Conservation (phyloP, 2,888 invertebrate species). For the Euspilapteryx auroguttella region DNA sequence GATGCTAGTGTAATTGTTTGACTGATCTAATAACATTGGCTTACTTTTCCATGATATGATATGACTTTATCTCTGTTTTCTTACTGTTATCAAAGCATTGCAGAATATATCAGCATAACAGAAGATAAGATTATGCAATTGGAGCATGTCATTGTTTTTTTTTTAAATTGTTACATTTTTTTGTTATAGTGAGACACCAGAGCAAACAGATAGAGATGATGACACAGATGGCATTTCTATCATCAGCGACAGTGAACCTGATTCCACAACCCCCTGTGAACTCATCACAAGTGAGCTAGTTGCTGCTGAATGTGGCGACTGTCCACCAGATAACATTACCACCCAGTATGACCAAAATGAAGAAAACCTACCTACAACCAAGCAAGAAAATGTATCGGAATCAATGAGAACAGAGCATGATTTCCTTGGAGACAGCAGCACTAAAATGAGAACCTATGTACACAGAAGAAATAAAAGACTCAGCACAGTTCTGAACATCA, state of each 20-base stretch:
- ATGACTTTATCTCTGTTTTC: too few relatives aligned
- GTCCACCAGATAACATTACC: constrained; percentile 15
- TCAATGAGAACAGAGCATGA: constrained; percentile 24
- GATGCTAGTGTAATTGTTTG: too few relatives aligned
- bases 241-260: constrained; percentile 50
- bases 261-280: constrained; percentile 23
- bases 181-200: constrained; percentile 17
- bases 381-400: constrained; percentile 10
- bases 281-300: constrained; percentile 14
- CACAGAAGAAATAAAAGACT: constrained; percentile 48
- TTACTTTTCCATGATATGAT: too few relatives aligned
- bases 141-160: too few relatives aligned
- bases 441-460: constrained; percentile 47
- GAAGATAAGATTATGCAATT: too few relatives aligned
- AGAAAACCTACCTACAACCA: too few relatives aligned
- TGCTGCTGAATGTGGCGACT: constrained; percentile 15
- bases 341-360: too few relatives aligned
- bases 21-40: too few relatives aligned
- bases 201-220: constrained; percentile 38
- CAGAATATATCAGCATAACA: too few relatives aligned
- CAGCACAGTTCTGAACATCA: constrained; percentile 44
- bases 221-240: constrained; percentile 56
- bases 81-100: too few relatives aligned
- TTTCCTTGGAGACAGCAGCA: constrained; percentile 24
- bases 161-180: not conserved